Evolutionary conservation across 2,113 vertebrate species (phyloP), one percentile per base, ranked within the genome.

Genomic region (Atlantisia rogersi): DNA sequence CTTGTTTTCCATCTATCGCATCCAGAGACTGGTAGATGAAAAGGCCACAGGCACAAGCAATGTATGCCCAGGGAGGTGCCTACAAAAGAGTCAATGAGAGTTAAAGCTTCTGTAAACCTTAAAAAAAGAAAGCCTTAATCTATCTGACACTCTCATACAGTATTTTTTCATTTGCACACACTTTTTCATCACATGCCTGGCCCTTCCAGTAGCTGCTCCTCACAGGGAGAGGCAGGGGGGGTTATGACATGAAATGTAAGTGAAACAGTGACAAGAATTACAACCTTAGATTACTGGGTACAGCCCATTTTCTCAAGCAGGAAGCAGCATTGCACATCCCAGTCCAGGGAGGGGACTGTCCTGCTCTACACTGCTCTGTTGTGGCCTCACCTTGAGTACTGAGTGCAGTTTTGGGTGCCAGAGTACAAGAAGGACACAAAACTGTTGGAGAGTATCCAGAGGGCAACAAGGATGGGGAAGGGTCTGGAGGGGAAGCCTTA

Each of bases 11-110:
- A 79, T 99, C 99, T 50, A 99, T 99, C 78, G 99, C 99, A 58
- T 99, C 99, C 98, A 99, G 95, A 24, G 99, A 99, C 97, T 99
- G 99, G 98, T 99, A 99, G 94, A 99, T 97, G 96, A 99, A 99
- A 90, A 99, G 98, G 80, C 99, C 99, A 85, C 99, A 98, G 0
- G 99, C 99, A 95, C 99, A 99, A 55, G 99, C 97, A 91, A 99
- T 97, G 94, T 99, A 99, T 2, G 99, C 98, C 99, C 99, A 99
- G 62, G 99, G 97, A 91, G 99, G 99, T 96, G 99, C 99, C 99
- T 99, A 88, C 21, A 79, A 94, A 88, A 94, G 32, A 31, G 21
- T 50, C 25, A 88, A 50, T 60, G 53, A 64, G 7, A 75, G 52
- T 24, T 70, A 89, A 64, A 69, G 5, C 4, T 15, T 35, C 32